phyloP scores from a whole-genome alignment of 2,797 vertebrate genomes.

The Poeciliopsis infans region DNA sequence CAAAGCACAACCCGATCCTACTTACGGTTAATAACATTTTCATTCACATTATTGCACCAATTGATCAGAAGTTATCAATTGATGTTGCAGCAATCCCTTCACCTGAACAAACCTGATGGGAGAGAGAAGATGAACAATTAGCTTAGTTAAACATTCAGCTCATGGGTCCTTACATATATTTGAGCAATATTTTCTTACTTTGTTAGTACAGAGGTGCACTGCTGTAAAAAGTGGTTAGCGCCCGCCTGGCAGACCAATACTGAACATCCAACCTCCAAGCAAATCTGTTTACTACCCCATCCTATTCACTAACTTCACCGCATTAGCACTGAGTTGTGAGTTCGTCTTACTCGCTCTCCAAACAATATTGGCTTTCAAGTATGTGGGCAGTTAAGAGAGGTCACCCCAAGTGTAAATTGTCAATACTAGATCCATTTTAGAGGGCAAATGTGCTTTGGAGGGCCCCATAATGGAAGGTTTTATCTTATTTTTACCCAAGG shows the following conservation, averaged over 20 bases:
- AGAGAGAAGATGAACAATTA: neutral
- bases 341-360: slow-evolving; percentile 58
- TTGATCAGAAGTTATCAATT: neutral
- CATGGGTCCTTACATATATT: slow-evolving; percentile 4
- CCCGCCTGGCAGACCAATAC: slow-evolving; percentile 46
- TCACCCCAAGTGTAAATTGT: slow-evolving; percentile 83
- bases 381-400: slow-evolving; percentile 80
- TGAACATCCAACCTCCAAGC: slow-evolving; percentile 46
- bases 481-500: slow-evolving; percentile 80
- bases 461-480: slow-evolving; percentile 79
- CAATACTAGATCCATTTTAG: slow-evolving; percentile 81
- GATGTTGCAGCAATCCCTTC: neutral
- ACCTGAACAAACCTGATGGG: neutral
- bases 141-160: neutral
- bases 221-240: slow-evolving; percentile 49
- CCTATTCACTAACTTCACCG: slow-evolving; percentile 68
- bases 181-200: slow-evolving; percentile 26
- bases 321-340: slow-evolving; percentile 55
- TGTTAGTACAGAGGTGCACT: slow-evolving; percentile 43
- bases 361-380: slow-evolving; percentile 77
- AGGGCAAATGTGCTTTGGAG: slow-evolving; percentile 81
- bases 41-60: neutral
- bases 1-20: neutral
- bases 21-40: neutral
- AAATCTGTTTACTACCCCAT: slow-evolving; percentile 54